A percentile compares a stretch with the other conserved stretches of the same genome.
Conservation (phyloP, 2,113 vertebrate genomes). For the Gymnocephalus cernua region DNA sequence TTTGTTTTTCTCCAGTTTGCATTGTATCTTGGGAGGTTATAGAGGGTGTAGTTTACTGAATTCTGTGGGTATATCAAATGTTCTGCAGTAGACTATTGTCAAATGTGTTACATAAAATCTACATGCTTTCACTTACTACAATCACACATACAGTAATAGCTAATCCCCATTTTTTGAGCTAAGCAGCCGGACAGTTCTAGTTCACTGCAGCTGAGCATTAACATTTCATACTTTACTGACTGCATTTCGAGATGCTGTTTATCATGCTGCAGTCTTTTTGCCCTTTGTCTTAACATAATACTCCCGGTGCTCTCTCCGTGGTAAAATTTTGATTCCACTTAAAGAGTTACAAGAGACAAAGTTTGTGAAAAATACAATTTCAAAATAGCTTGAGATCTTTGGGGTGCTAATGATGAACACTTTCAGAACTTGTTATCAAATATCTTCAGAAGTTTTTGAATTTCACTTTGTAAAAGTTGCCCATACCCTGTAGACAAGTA, state of each 20-base stretch:
- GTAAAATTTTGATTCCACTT: conserved; percentile 11
- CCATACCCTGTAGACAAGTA: conserved; percentile 14
- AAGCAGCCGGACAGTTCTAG: conserved; percentile 4
- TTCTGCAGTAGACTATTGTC: background rate
- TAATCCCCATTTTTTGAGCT: no score
- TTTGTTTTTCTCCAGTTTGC: background rate
- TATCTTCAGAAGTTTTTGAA: conserved; percentile 31
- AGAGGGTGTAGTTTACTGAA: no score
- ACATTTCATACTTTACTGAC: background rate
- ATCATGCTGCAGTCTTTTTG: conserved; percentile 2
- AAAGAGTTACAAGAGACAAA: background rate
- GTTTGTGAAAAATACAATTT: conserved; percentile 8
- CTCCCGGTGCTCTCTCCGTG: background rate
- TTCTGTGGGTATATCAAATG: background rate
- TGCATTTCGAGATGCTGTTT: background rate
- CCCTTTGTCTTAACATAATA: conserved; percentile 19
- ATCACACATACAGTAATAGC: background rate
- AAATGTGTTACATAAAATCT: background rate
- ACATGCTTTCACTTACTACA: background rate
- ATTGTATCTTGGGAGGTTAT: background rate
- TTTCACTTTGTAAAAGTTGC: conserved; percentile 36
- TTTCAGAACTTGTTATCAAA: conserved; percentile 35
- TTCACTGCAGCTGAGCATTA: conserved; percentile 15
- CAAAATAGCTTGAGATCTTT: conserved; percentile 4
- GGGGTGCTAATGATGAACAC: conserved; percentile 19